phyloP scores from a whole-genome alignment of 1,140 invertebrate genomes.

The Nylanderia fulva region DNA sequence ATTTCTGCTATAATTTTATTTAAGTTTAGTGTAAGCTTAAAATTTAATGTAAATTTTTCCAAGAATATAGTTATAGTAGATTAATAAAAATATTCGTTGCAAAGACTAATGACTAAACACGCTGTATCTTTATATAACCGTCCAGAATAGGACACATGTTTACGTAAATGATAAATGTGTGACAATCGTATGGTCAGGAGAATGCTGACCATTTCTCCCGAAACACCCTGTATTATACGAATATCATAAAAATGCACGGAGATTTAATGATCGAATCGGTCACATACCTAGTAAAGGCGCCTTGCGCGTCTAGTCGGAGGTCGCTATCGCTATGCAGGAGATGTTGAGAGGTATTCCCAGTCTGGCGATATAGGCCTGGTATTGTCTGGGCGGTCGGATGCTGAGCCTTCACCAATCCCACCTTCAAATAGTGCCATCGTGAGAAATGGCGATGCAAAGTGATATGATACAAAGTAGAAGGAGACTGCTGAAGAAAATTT shows the following conservation, averaged over 20 bases:
- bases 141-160: no score
- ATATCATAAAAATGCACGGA: conserved; percentile 1
- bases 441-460: neutral
- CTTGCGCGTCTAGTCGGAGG: conserved; percentile 82
- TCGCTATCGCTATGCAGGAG: conserved; percentile 84
- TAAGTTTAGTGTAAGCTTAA: no score
- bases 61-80: no score
- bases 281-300: conserved; percentile 83
- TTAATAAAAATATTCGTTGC: no score
- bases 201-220: no score
- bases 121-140: no score
- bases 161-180: no score
- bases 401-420: conserved; percentile 84
- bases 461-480: neutral
- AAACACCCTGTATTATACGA: no score
- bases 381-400: conserved; percentile 83
- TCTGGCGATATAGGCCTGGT: conserved; percentile 81
- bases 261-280: neutral
- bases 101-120: no score
- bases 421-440: conserved; percentile 71
- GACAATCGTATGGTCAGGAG: no score
- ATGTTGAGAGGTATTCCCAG: conserved; percentile 80
- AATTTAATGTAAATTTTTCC: no score
- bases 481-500: neutral
- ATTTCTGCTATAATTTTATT: no score